Evolutionary conservation across 2,113 vertebrate genomes (phyloP).

Genomic region (Nipponia nippon): DNA sequence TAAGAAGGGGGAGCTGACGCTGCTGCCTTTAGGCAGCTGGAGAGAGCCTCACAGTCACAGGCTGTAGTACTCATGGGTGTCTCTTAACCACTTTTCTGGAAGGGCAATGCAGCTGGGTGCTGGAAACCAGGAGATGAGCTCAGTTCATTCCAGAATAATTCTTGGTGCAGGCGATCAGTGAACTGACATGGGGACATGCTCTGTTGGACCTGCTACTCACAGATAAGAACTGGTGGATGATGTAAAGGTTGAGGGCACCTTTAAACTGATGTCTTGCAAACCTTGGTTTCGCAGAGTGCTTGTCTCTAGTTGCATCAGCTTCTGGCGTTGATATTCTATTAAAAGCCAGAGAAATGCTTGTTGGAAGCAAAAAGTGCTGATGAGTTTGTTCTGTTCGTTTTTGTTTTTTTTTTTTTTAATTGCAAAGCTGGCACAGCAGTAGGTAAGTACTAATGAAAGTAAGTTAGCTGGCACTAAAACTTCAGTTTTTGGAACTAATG

Average conservation of each 20-base stretch:
- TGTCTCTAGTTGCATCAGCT: slow-evolving; percentile 6
- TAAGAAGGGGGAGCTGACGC: not conserved
- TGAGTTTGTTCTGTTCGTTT: not conserved
- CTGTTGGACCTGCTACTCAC: not conserved
- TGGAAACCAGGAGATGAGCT: not conserved
- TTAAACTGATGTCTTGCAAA: not conserved
- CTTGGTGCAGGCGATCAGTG: not conserved
- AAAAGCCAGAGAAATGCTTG: not conserved
- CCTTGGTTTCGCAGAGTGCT: not conserved
- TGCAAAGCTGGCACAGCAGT: slow-evolving; percentile 11
- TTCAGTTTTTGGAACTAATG: not conserved
- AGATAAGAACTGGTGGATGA: not conserved
- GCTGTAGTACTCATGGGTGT: too few species aligned
- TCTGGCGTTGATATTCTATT: not conserved
- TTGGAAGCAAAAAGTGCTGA: slow-evolving; percentile 24
- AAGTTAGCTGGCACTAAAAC: not conserved
- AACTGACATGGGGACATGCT: not conserved
- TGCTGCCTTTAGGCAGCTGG: not conserved
- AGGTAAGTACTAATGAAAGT: not conserved
- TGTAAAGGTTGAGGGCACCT: not conserved
- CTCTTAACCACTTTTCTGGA: not conserved
- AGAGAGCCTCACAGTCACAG: not conserved
- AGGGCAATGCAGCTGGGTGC: not conserved
- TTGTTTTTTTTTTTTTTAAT: not conserved
- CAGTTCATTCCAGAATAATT: not conserved